Base-by-base conservation (phyloP, 2,113 vertebrate genomes). In the Tachysurus fulvidraco region DNA sequence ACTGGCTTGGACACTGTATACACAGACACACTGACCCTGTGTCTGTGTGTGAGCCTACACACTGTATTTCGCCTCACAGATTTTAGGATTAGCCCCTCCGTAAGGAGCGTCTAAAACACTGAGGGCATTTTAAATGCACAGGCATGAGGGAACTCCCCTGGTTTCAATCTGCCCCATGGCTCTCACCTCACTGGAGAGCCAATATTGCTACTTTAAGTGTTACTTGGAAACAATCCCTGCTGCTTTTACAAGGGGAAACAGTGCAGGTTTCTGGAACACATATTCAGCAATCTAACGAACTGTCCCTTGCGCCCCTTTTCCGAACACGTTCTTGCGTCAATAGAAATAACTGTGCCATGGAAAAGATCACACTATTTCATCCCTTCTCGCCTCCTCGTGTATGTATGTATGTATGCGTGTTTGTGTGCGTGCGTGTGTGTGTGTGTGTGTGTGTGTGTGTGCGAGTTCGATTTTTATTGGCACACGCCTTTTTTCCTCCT, bases 231-330 rank as follows among this genome's bases (percentile, higher is more conserved):
- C 92, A 88, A 92, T 95, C 91, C 95, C 93, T 84, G 92, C 93
- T 94, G 92, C 89, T 93, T 94, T 95, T 94, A 93, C 93, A 92
- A 92, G 95, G 92, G 91, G 92, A 94, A 95, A 93, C 93, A 92
- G 93, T 92, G 88, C 93, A 93, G 92, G 91, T 93, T 93, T 77
- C 92, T 91, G 64, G 91, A 93, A 91, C 90, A 88, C 88, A 81
- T 89, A 87, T 88, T 86, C 88, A 50, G 21, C 88, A 90, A 92
- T 92, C 91, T 93, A 92, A 91, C 88, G 84, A 89, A 92, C 90
- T 89, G 88, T 92, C 89, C 90, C 80, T 73, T 54, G 86, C 84
- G 86, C 91, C 89, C 65, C 65, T 84, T 55, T 84, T 85, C 57
- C 65, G 21, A 87, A 77, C 44, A 19, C 50, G 23, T 79, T 85